Base-by-base conservation (phyloP, 2,888 invertebrate genomes). In the Neoascia interrupta region DNA sequence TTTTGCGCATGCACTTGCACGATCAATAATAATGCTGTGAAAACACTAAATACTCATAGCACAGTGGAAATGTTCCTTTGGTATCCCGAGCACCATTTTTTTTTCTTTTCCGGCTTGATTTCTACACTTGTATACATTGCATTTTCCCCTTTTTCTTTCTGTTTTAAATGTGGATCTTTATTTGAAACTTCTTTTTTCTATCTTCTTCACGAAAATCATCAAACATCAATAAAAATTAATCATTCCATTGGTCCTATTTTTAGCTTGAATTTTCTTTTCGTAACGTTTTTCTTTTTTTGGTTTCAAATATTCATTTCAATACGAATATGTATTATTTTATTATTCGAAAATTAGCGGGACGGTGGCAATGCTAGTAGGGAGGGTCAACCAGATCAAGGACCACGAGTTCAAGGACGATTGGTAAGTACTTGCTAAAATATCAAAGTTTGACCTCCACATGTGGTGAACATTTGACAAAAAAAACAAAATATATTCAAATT, bases 151-250 rank as follows among this genome's bases (percentile, higher is more conserved):
- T 21, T 58, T 26, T 28, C 16, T 8, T 43, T 41, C 56, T 16
- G 13, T 15, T 58, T 19, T 11, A 26, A 1, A 4, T n/a, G 23
- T n/a, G 28, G 26, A 39, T 23, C 5, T 18, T 15, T 19, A 10
- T 64, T 60, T 28, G n/a, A 11, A n/a, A 8, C 43, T 26, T 63
- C 5, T n/a, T n/a, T n/a, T 66, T 51, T 66, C 16, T 66, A 21
- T 45, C 21, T 73, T 82, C 83, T 84, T 85, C 87, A 86, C 86
- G 86, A 88, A 87, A 88, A 88, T 88, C 88, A 88, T 88, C 88
- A 87, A 87, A 84, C 34, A 64, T 74, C 21, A 37, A 80, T 73
- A 43, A 66, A 70, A 41, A 72, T 72, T 69, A 60, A 72, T 73
- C 64, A 81, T 83, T 84, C 1, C 58, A 64, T 64, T 5, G 11